Base-by-base conservation (phyloP, 2,113 vertebrate species). In the Triplophysa rosa region DNA sequence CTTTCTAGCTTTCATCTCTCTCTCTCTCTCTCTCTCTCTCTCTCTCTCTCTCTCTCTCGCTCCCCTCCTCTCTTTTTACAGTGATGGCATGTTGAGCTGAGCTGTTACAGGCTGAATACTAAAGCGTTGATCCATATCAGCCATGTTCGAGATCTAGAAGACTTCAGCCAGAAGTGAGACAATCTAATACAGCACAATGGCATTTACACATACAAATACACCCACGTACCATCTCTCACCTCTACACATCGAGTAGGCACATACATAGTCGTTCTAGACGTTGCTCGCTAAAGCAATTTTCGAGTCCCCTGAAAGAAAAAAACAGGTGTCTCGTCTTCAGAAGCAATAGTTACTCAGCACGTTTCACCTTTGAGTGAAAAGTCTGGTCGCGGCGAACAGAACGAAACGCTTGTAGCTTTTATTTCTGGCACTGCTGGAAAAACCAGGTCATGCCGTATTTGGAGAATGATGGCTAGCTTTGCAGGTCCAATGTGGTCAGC, bases 71-170 rank as follows among this genome's bases (percentile, higher is more conserved):
- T 52, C 62, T 66, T 26, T 1, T 21, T 47, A 42, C 64, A 45
- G 52, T 67, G 29, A 58, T 47, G 37, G 67, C 77, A 68, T 69
- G 67, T 49, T 76, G 64, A 78, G 63, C 78, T 26, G 64, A 63
- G 58, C 58, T 62, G 37, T 67, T 66, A 80, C 78, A 80, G 61
- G 61, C 78, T 72, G 78, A 70, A 80, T 80, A 56, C 78, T 80
- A 72, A 73, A 72, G 70, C 61, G 24, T 56, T 80, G 78, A 80
- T 80, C 69, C 47, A 52, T 63, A 80, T 80, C 78, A 80, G 78
- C 7, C 11, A 17, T 56, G 63, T 72, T 80, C 63, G 65, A 45
- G 23, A 65, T 65, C 61, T 40, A 65, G 45, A 54, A 65, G 61
- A 49, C 73, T 76, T 65, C 69, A 80, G 61, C 78, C 59, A 65